Base-by-base conservation (phyloP, 2,113 vertebrate genomes). In the Scatophagus argus region DNA sequence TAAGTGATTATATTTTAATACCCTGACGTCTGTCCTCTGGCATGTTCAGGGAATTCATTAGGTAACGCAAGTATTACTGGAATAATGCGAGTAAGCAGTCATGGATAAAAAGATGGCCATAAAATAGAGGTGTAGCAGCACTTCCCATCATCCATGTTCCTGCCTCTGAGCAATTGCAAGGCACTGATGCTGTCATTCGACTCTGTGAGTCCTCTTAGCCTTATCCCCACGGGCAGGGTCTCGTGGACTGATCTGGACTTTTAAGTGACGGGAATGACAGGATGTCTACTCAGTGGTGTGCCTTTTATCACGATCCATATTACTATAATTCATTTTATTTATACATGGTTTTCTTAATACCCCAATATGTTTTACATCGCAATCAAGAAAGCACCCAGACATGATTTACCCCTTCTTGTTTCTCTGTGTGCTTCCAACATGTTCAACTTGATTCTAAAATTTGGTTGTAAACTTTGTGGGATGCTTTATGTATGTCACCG, bases 201-300 rank as follows among this genome's bases (percentile, higher is more conserved):
- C 19, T 36, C 25, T 63, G 74, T 80, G 67, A 77, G 68, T 69
- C 36, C 21, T 73, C 60, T 8, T 6, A 55, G 27, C 29, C 41
- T 23, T 67, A 25, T 78, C 17, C 73, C 76, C 67, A 31, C 4
- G 55, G 79, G 41, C 55, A 52, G 51, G 27, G 13, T 77, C n/a
- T 65, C 36, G 41, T 52, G 51, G 63, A n/a, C 75, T 51, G 32
- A 25, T 64, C n/a, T 69, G 39, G 13, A 64, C 65, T 74, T 70
- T 38, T 49, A 64, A 77, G 51, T 70, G 69, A 86, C 72, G 38
- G 54, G 64, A 59, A 83, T 70, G 47, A 70, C 36, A 75, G 47
- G 58, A 62, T 66, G 41, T 12, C 21, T 59, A 41, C 23, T 46
- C 34, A n/a, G 49, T 49, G 19, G 16, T 3, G 14, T 66, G 56